phyloP scores from a whole-genome alignment of 2,888 invertebrate species.

The Cabera pusaria region DNA sequence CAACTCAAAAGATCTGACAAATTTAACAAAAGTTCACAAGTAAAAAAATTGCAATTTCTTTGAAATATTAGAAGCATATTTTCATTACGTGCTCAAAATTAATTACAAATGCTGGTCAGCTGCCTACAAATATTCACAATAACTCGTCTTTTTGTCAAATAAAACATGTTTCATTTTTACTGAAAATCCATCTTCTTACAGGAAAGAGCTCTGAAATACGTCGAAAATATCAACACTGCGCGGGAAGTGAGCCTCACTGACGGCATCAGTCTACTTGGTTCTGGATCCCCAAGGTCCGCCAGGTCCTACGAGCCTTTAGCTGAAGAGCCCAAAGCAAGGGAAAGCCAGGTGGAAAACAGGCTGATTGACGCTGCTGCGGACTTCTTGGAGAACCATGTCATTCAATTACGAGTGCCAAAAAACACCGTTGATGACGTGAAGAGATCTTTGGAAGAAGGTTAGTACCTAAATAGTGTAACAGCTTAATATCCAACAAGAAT shows the following conservation, averaged over 20 bases:
- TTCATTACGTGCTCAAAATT: too few relatives aligned
- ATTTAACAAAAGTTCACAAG: too few relatives aligned
- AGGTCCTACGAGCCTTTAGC: constrained; percentile 86
- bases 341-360: constrained; percentile 88
- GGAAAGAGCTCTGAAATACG: constrained; percentile 88
- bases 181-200: too few relatives aligned
- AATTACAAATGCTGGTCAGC: too few relatives aligned
- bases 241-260: constrained; percentile 83
- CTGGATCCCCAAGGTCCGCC: constrained; percentile 81
- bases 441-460: constrained; percentile 92
- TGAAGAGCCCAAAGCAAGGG: constrained; percentile 88
- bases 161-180: too few relatives aligned
- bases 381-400: constrained; percentile 90
- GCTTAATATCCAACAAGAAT: too few relatives aligned
- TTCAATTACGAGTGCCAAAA: constrained; percentile 91
- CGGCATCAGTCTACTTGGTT: constrained; percentile 82
- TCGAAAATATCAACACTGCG: constrained; percentile 80
- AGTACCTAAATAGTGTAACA: too few relatives aligned
- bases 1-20: too few relatives aligned
- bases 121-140: too few relatives aligned
- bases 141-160: too few relatives aligned
- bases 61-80: too few relatives aligned
- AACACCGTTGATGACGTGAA: constrained; percentile 89
- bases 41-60: too few relatives aligned
- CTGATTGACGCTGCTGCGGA: constrained; percentile 89